Base-by-base conservation (phyloP, 2,113 vertebrate genomes). In the Arvicanthis niloticus region DNA sequence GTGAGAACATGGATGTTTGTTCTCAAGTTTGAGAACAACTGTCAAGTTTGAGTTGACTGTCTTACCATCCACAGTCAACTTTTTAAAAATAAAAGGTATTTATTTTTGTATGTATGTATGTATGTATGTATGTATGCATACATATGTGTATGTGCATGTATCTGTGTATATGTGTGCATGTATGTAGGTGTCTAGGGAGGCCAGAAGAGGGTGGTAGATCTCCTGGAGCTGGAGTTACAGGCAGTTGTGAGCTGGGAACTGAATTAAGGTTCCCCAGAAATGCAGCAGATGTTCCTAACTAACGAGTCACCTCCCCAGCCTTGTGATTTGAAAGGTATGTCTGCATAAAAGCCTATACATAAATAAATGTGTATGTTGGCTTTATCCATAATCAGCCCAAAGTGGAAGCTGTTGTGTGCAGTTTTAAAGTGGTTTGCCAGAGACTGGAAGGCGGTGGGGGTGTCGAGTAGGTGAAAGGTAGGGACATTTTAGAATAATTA, bases 1-100 rank as follows among this genome's bases (percentile, higher is more conserved):
- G n/a, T 73, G 86, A 94, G 87, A 91, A 88, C 40, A 21, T 78
- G 34, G 29, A n/a, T 93, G 37, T 24, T 68, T 91, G 53, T 15
- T 7, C 7, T 40, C 91, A 77, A 70, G 40, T 92, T 62, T 78
- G n/a, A 19, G 73, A 81, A 26, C 51, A 51, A 51, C 51, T 51
- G 51, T 51, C 90, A 76, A 80, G 48, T 92, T 68, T 77, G n/a
- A 17, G 72, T 80, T 24, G 60, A 17, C 60, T 19, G 60, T 86
- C 4, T 92, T 19, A 42, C 34, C 9, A 62, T 34, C 34, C 9
- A 78, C 76, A n/a, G 62, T 78, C 21, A 76, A 10, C 26, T 51
- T 91, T 53, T n/a, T 94, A 21, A 40, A 42, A 60, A 60, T 62
- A 42, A 84, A 62, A 62, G 19, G 1, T 58, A 40, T 26, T 58